Percentiles rank a stretch among this genome's conserved stretches.
Conservation (phyloP, 2,113 vertebrate species). For the Antechinus stuartii region DNA sequence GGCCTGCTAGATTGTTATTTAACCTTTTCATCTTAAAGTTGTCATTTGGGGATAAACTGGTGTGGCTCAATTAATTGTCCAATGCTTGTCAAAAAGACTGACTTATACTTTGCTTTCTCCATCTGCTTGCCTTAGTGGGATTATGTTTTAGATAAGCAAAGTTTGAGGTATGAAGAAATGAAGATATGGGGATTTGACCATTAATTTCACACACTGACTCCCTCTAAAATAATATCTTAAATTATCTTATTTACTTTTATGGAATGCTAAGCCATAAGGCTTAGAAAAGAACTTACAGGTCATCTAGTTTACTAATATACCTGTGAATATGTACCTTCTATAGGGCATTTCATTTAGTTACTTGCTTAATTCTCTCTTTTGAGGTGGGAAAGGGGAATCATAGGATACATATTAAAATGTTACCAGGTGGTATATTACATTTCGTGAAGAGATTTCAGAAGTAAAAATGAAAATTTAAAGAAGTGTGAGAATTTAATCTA, state of each 20-base stretch:
- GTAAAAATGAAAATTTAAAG: conserved; percentile 26
- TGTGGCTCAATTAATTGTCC: background rate
- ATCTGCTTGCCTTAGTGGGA: background rate
- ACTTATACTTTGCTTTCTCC: background rate
- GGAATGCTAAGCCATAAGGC: background rate
- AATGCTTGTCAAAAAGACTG: background rate
- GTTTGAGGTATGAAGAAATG: conserved; percentile 6
- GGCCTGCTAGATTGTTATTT: background rate
- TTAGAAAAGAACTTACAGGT: background rate
- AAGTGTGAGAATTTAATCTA: background rate
- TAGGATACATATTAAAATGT: background rate
- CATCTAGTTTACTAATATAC: background rate
- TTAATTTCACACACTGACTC: conserved; percentile 1
- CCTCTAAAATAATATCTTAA: conserved; percentile 14
- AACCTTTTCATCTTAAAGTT: background rate
- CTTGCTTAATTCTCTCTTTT: background rate
- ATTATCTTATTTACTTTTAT: conserved; percentile 42
- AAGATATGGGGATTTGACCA: conserved; percentile 18
- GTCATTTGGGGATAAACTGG: background rate
- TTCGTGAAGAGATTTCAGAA: background rate
- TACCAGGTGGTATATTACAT: background rate
- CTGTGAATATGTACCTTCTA: background rate
- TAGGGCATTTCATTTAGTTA: background rate
- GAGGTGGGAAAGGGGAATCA: background rate
- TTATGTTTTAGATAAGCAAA: background rate